Evolutionary conservation across 2,797 vertebrate genomes (phyloP).

Genomic region (Alectoris magna): DNA sequence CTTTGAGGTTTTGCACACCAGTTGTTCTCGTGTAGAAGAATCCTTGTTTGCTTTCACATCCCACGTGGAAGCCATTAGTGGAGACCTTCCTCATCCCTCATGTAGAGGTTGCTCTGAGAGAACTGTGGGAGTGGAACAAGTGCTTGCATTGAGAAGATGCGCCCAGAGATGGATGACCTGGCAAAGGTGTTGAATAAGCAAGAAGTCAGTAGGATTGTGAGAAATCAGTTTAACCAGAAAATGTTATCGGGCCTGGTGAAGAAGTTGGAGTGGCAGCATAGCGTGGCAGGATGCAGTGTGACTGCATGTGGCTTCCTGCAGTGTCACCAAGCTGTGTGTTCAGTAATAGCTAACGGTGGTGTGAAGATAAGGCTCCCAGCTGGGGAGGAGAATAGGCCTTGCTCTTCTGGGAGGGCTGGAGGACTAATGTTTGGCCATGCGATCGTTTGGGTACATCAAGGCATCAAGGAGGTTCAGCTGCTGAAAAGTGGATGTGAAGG

Average conservation of each 20-base stretch:
- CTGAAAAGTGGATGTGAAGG: not conserved
- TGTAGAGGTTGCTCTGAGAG: not conserved
- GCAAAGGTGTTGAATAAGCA: too few species aligned
- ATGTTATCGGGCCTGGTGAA: not conserved
- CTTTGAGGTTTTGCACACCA: not conserved
- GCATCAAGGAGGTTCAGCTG: not conserved
- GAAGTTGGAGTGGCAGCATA: not conserved
- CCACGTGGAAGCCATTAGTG: fast-evolving
- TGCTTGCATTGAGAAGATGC: fast-evolving
- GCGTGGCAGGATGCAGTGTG: too few species aligned
- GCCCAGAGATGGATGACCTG: too few species aligned
- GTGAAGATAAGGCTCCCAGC: fast-evolving
- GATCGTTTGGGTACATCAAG: too few species aligned
- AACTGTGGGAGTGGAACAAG: not conserved
- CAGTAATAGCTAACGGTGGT: fast-evolving
- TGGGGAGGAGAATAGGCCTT: fast-evolving
- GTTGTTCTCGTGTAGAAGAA: not conserved
- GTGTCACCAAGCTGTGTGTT: fast-evolving
- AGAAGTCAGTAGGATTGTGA: not conserved
- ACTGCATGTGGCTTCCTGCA: too few species aligned
- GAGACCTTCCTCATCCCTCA: not conserved
- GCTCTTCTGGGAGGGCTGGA: not conserved
- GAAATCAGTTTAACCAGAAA: fast-evolving
- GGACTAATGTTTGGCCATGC: not conserved
- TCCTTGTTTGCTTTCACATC: not conserved